phyloP scores from a whole-genome alignment of 2,888 invertebrate genomes.

The Leucoptera coffeella region DNA sequence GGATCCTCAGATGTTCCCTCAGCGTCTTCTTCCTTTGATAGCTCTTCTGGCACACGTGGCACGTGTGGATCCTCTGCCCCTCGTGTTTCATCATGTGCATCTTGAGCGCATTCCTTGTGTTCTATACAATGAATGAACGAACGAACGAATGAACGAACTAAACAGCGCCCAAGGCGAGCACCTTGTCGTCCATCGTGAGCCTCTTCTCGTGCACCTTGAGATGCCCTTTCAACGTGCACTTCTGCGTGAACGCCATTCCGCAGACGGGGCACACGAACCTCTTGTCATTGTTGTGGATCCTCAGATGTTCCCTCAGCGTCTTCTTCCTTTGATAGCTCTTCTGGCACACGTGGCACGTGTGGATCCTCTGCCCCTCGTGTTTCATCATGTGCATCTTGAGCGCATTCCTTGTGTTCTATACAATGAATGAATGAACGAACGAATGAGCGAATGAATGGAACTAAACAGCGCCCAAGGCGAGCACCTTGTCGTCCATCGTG shows the following conservation, averaged over 20 bases:
- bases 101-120: slow-evolving; percentile 46
- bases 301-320: slow-evolving; percentile 31
- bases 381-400: slow-evolving; percentile 53
- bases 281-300: slow-evolving; percentile 42
- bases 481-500: slow-evolving; percentile 22
- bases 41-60: slow-evolving; percentile 42
- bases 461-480: no score
- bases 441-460: no score
- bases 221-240: slow-evolving; percentile 39
- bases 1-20: slow-evolving; percentile 35
- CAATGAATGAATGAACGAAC: no score
- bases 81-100: slow-evolving; percentile 54
- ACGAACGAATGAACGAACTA: no score
- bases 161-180: no score
- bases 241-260: slow-evolving; percentile 39
- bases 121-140: no score
- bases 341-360: slow-evolving; percentile 40
- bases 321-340: slow-evolving; percentile 43
- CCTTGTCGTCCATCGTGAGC: slow-evolving; percentile 19
- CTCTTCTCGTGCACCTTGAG: slow-evolving; percentile 34
- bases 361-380: slow-evolving; percentile 47
- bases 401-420: slow-evolving; percentile 46
- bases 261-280: slow-evolving; percentile 36
- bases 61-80: slow-evolving; percentile 42
- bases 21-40: slow-evolving; percentile 40